Conservation (phyloP, 2,888 invertebrate species). For the Leucophora obtusa region DNA sequence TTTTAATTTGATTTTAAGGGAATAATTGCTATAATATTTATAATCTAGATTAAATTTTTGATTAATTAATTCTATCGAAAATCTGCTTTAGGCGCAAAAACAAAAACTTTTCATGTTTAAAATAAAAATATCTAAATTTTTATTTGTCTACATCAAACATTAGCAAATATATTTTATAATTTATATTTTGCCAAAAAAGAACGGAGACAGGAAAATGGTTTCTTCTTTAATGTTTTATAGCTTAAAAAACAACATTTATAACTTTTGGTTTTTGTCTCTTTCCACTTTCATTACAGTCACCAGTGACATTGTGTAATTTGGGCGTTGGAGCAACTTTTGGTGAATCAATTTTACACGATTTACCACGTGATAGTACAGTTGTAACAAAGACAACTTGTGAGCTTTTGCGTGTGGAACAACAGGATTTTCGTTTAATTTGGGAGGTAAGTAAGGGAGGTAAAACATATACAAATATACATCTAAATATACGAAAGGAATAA, state of each 20-base stretch:
- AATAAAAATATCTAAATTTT: too few species aligned
- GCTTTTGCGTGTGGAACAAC: conserved; percentile 86
- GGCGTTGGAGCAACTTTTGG: conserved; percentile 88
- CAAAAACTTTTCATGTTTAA: neutral
- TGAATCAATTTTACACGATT: conserved; percentile 86
- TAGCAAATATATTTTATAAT: neutral
- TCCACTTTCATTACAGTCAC: conserved; percentile 80
- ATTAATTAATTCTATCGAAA: too few species aligned
- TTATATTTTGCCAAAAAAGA: neutral
- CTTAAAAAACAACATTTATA: conserved; percentile 19
- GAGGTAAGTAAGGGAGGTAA: conserved; percentile 81
- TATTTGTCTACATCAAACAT: neutral
- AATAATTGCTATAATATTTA: too few species aligned
- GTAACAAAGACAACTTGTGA: conserved; percentile 87
- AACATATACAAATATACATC: too few species aligned
- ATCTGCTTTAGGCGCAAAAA: neutral
- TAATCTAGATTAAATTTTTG: too few species aligned
- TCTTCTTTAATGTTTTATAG: neutral
- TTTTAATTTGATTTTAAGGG: too few species aligned
- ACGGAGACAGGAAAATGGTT: neutral
- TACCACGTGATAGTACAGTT: conserved; percentile 85
- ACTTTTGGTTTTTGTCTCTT: conserved; percentile 23
- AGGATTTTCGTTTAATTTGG: conserved; percentile 87
- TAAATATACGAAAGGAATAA: too few species aligned
- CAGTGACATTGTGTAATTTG: conserved; percentile 84